Evolutionary conservation across 2,113 vertebrate species (phyloP).

Genomic region (Psilopsiagon aurifrons): DNA sequence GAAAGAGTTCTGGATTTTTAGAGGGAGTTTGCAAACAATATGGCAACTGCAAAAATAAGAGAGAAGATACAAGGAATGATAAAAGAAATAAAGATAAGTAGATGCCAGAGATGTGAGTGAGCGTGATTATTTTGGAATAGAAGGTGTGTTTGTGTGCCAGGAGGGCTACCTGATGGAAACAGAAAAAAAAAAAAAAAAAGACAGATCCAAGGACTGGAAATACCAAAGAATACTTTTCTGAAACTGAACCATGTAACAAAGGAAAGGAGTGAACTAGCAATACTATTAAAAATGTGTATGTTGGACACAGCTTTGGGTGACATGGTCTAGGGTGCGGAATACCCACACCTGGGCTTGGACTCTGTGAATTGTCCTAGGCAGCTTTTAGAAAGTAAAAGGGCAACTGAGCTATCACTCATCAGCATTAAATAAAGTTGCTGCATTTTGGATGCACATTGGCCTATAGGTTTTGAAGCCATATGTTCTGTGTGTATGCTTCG

Average conservation of each 20-base stretch:
- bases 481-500: neutral
- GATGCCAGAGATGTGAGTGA: neutral
- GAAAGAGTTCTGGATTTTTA: neutral
- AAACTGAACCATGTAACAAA: neutral
- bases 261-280: neutral
- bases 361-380: neutral
- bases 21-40: neutral
- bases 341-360: neutral
- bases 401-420: neutral
- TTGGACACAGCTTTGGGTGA: neutral
- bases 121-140: neutral
- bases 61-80: neutral
- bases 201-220: neutral
- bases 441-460: neutral
- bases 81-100: neutral
- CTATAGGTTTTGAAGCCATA: neutral
- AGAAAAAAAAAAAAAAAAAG: neutral
- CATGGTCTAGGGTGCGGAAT: neutral
- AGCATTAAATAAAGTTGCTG: neutral
- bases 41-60: neutral
- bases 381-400: neutral
- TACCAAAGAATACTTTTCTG: neutral
- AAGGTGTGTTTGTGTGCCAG: neutral
- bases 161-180: neutral
- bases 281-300: neutral